These are phyloP conservation scores for Meghimatium bilineatum DNA, from an alignment of 2,888 invertebrate species.

Conservation along the genomic window DNA sequence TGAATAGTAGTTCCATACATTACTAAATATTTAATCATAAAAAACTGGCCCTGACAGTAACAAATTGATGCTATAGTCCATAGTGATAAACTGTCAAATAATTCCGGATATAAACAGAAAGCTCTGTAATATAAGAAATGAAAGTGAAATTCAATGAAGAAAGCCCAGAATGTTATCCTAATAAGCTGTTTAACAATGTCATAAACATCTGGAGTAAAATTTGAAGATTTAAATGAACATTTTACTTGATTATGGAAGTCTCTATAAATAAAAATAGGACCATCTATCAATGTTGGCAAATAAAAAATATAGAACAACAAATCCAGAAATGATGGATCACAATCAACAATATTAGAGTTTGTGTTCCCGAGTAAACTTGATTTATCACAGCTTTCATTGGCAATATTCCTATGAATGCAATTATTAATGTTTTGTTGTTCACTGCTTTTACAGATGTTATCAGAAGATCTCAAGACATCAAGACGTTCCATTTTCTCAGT, in stretches of 20 bases:
- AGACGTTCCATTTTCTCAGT: not conserved
- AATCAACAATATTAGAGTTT: not conserved
- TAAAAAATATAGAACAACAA: conserved; percentile 87
- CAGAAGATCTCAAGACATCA: not conserved
- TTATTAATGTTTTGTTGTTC: not conserved
- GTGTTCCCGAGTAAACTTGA: not conserved
- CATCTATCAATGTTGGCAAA: conserved; percentile 88
- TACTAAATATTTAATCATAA: conserved; percentile 92
- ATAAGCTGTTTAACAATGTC: conserved; percentile 41
- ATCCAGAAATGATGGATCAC: conserved; percentile 73
- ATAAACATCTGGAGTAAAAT: not conserved
- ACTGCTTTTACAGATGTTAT: not conserved
- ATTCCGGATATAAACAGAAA: conserved; percentile 82
- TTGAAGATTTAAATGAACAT: not conserved
- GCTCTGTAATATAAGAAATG: conserved; percentile 91
- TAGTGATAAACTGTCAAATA: conserved; percentile 80
- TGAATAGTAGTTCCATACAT: conserved; percentile 89
- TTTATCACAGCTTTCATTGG: not conserved
- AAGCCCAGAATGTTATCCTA: conserved; percentile 82
- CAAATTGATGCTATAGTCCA: conserved; percentile 90
- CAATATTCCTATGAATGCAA: not conserved
- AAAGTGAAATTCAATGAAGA: conserved; percentile 84
- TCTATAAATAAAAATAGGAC: conserved; percentile 88
- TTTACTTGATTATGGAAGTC: conserved; percentile 80
- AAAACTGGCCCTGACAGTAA: conserved; percentile 93